Conservation (phyloP, 2,113 vertebrate species). For the Clarias gariepinus region DNA sequence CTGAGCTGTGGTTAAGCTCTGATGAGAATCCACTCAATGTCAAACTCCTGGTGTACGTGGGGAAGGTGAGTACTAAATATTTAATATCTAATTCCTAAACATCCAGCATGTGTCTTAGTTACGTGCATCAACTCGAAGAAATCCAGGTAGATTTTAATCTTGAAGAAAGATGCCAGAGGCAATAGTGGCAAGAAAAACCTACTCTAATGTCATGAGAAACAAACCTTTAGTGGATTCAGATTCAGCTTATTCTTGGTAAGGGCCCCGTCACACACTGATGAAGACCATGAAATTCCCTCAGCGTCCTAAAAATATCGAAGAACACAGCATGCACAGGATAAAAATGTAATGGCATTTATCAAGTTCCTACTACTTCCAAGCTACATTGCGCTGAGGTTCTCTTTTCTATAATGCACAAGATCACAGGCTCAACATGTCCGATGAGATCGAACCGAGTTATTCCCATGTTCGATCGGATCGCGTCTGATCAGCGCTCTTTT, state of each 20-base stretch:
- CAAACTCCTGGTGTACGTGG: constrained; percentile 86
- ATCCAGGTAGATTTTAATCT: neutral
- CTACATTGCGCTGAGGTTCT: too few species aligned
- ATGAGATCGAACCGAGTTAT: too few species aligned
- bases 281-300: too few species aligned
- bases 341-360: too few species aligned
- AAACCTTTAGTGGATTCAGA: neutral
- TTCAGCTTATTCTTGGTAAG: neutral
- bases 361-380: too few species aligned
- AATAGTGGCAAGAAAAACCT: neutral
- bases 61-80: constrained; percentile 76
- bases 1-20: constrained; percentile 93
- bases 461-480: too few species aligned
- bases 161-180: neutral
- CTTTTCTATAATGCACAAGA: too few species aligned
- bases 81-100: neutral
- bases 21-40: constrained; percentile 86
- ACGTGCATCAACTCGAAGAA: neutral
- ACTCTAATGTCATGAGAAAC: neutral
- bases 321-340: too few species aligned
- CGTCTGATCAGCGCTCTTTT: too few species aligned
- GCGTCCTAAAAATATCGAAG: too few species aligned
- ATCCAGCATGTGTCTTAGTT: neutral
- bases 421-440: too few species aligned
- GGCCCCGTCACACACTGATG: too few species aligned